Conservation (phyloP, 1,140 invertebrate genomes). For the Odontomachus brunneus region DNA sequence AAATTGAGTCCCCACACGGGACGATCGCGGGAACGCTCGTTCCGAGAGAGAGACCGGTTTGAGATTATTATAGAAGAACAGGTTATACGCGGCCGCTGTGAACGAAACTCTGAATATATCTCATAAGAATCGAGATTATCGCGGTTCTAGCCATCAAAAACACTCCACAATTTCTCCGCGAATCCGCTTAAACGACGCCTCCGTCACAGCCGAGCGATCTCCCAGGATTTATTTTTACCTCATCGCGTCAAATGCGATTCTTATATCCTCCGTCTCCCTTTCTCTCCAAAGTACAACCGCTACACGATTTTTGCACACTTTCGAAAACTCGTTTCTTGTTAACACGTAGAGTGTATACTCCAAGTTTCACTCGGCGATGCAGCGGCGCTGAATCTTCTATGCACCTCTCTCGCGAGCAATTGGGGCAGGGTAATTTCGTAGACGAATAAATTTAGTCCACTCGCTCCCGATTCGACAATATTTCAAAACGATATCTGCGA, state of each 20-base stretch:
- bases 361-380: neutral
- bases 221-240: neutral
- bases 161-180: neutral
- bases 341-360: neutral
- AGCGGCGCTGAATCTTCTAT: neutral
- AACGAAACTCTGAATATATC: conserved; percentile 26
- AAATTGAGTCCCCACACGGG: conserved; percentile 18
- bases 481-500: neutral
- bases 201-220: neutral
- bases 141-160: neutral
- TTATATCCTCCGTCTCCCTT: too few relatives aligned
- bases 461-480: neutral
- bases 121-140: neutral
- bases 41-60: conserved; percentile 39
- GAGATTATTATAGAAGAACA: conserved; percentile 44
- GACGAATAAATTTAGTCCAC: conserved; percentile 22
- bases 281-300: neutral
- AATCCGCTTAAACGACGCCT: neutral
- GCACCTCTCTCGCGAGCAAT: neutral
- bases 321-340: neutral
- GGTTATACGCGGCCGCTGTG: conserved; percentile 15
- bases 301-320: neutral
- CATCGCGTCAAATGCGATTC: too few relatives aligned
- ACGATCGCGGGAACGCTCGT: neutral
- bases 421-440: conserved; percentile 21